Evolutionary conservation across 2,797 vertebrate genomes (phyloP).

Genomic region (Schizopygopsis pylzovi): DNA sequence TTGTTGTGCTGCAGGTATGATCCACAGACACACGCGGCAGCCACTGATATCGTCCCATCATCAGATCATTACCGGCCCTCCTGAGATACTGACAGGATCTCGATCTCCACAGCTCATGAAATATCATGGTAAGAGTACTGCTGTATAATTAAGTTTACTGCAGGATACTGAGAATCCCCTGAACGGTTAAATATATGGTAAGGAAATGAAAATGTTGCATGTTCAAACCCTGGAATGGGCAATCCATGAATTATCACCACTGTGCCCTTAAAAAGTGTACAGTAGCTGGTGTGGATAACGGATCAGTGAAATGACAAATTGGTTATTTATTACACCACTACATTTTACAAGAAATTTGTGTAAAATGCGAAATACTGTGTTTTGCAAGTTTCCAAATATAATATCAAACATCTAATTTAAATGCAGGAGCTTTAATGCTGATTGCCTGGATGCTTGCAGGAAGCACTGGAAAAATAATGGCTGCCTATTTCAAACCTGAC

Average conservation of each 20-base stretch:
- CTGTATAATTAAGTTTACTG: neutral
- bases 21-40: conserved; percentile 79
- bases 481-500: conserved; percentile 82
- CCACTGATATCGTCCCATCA: conserved; percentile 79
- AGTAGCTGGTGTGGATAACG: neutral
- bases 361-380: neutral
- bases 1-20: conserved; percentile 66
- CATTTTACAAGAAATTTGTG: neutral
- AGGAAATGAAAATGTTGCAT: neutral
- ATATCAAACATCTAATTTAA: neutral
- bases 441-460: conserved; percentile 83
- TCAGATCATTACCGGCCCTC: conserved; percentile 69
- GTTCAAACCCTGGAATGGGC: neutral
- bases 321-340: neutral
- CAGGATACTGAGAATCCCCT: neutral
- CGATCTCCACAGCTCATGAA: conserved; percentile 78
- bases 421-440: conserved; percentile 83
- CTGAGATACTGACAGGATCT: conserved; percentile 78
- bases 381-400: neutral
- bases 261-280: neutral
- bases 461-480: conserved; percentile 79
- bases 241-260: neutral
- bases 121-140: conserved; percentile 76
- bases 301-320: neutral
- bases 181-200: neutral